A percentile compares a stretch with the other conserved stretches of the same genome.
Conservation (phyloP, 2,113 vertebrate species). For the Pyxicephalus adspersus region DNA sequence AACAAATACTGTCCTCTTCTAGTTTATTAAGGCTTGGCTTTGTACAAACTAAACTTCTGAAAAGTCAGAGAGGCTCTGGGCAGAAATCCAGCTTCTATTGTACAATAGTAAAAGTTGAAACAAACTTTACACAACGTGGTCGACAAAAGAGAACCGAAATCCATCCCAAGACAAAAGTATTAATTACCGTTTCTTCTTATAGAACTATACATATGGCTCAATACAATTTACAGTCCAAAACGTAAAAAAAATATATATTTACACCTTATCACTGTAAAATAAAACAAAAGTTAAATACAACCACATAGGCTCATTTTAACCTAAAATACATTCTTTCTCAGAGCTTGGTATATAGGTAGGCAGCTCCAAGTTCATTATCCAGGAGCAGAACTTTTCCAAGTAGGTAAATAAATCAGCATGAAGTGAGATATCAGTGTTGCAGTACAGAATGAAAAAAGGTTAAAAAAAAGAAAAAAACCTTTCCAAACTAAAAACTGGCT, state of each 20-base stretch:
- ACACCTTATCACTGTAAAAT: constrained; percentile 80
- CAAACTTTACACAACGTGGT: background rate
- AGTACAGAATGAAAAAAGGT: too few relatives aligned
- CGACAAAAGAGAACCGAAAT: constrained; percentile 4
- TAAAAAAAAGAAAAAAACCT: background rate
- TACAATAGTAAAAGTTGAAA: constrained; percentile 6
- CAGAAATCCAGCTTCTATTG: constrained; percentile 4
- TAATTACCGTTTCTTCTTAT: background rate
- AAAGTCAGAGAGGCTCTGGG: background rate
- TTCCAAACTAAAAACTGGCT: background rate
- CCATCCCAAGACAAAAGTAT: background rate
- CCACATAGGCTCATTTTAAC: constrained; percentile 75
- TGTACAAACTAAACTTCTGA: constrained; percentile 14
- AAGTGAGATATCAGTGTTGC: too few relatives aligned
- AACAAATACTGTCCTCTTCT: constrained; percentile 68
- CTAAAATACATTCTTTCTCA: constrained; percentile 77
- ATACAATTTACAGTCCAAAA: constrained; percentile 74
- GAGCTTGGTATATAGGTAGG: constrained; percentile 76
- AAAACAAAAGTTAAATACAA: constrained; percentile 80
- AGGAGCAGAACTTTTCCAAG: background rate
- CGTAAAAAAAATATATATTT: constrained; percentile 80
- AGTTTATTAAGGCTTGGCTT: constrained; percentile 12
- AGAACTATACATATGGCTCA: constrained; percentile 43
- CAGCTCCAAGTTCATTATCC: constrained; percentile 52
- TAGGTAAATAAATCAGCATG: background rate